Base-by-base conservation (phyloP, 2,888 invertebrate species). In the Tetragonula carbonaria region DNA sequence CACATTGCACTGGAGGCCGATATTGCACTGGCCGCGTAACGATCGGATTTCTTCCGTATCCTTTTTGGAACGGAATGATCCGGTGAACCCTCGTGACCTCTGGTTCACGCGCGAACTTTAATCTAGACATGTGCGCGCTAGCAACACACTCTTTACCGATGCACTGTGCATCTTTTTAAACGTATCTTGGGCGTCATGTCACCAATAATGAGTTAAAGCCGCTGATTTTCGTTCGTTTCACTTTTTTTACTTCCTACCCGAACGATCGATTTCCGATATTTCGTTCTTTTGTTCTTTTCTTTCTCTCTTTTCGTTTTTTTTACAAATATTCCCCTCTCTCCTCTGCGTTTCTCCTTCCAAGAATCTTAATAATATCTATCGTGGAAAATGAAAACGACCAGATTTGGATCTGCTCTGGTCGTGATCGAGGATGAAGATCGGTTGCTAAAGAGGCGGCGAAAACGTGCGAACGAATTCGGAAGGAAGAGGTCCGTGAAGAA, bases 61-160 rank as follows among this genome's bases (percentile, higher is more conserved):
- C 71, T 74, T 62, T 62, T 57, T 74, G 75, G 57, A 81, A 72
- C 82, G 66, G 77, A 75, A 63, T 33, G 78, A 62, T 77, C 86
- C 82, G 87, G 53, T 82, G 86, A 86, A 88, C 87, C 83, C 78
- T 87, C 82, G 82, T 84, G 86, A 89, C 86, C 86, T 89, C 85
- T 85, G 80, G 75, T 71, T 78, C 82, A 57, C 78, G 85, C 85
- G 84, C 81, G 85, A 82, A 74, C 78, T 78, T 76, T 73, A 74
- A 78, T 79, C 86, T 74, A 77, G 78, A 80, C 82, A 78, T 74
- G 78, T 86, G 84, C 75, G 82, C 82, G 86, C 65, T 68, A 70
- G 16, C 72, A 76, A 71, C 28, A 78, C 76, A 80, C 76, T 38
- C n/a, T 81, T 84, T 80, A 87, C 68, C 85, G 88, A 86, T 84